Percentiles rank a stretch among this genome's conserved stretches.
These are phyloP conservation scores for Rhamphomyia laevipes DNA, from an alignment of 2,888 invertebrate species.

Conservation along the genomic window DNA sequence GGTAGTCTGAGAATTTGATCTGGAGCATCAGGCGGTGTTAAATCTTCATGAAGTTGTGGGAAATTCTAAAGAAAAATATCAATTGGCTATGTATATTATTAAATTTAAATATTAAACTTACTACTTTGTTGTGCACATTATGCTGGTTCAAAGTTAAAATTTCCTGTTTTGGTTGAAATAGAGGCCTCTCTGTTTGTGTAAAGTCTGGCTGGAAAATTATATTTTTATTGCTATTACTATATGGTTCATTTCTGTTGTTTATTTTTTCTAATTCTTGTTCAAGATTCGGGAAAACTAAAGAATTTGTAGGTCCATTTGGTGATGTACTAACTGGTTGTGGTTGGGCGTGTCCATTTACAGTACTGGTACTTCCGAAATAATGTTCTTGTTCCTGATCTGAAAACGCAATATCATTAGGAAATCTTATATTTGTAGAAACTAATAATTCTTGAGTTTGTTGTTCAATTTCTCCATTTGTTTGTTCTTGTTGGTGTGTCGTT, in stretches of 20 bases:
- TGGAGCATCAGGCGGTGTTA: constrained; percentile 33
- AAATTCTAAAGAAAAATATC: constrained; percentile 18
- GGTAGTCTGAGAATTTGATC: neutral
- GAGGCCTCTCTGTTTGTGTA: constrained; percentile 6
- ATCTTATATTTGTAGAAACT: constrained; percentile 34
- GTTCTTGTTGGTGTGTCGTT: too few relatives aligned
- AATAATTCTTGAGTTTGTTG: constrained; percentile 30
- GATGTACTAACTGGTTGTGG: constrained; percentile 28
- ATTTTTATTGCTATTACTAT: constrained; percentile 9
- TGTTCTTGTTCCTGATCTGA: too few relatives aligned
- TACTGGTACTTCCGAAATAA: constrained; percentile 9
- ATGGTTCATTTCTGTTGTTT: constrained; percentile 2
- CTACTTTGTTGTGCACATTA: constrained; percentile 25
- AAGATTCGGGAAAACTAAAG: constrained; percentile 31
- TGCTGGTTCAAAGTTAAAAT: constrained; percentile 32
- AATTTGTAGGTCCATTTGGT: constrained; percentile 26
- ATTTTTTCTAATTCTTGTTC: constrained; percentile 16
- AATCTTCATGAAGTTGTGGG: constrained; percentile 36
- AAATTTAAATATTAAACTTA: constrained; percentile 12
- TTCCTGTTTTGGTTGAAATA: constrained; percentile 27
- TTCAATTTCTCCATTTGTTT: neutral
- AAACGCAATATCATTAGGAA: constrained; percentile 21
- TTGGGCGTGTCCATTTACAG: constrained; percentile 34
- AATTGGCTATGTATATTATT: constrained; percentile 6
- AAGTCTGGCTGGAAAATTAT: constrained; percentile 10